A percentile compares a stretch with the other conserved stretches of the same genome.
Evolutionary conservation across 2,797 vertebrate genomes (phyloP).

Genomic region (Acomys russatus): DNA sequence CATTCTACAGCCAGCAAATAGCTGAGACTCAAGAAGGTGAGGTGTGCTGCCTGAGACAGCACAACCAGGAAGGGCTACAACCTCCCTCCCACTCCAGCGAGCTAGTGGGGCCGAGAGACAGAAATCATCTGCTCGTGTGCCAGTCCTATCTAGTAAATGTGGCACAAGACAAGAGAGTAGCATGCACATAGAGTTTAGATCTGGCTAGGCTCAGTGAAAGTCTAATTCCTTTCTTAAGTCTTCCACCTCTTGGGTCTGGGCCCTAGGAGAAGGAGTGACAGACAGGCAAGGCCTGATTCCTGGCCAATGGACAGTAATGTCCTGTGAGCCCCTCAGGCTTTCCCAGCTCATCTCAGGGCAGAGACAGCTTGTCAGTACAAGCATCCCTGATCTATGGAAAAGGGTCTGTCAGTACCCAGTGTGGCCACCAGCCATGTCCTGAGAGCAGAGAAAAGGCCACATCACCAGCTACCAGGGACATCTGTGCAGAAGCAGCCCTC

Average conservation of each 20-base stretch:
- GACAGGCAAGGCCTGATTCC: neutral
- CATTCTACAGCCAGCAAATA: neutral
- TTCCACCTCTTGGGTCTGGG: neutral
- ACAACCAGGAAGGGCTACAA: neutral
- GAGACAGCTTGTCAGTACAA: neutral
- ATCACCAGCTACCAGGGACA: neutral
- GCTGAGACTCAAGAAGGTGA: neutral
- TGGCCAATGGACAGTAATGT: neutral
- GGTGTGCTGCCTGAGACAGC: neutral
- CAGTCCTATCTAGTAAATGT: neutral
- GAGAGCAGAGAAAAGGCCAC: conserved; percentile 17
- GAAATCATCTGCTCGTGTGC: neutral
- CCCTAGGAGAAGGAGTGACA: neutral
- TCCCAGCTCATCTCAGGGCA: neutral
- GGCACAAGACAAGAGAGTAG: neutral
- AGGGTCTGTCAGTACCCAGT: neutral
- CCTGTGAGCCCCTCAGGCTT: neutral
- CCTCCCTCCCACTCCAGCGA: neutral
- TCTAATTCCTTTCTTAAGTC: neutral
- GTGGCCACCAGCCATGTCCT: neutral
- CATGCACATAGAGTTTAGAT: neutral
- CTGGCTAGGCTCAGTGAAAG: neutral
- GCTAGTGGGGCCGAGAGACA: neutral
- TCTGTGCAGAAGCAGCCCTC: conserved; percentile 11
- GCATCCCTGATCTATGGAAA: neutral